These are phyloP conservation scores for Albula goreensis DNA, from an alignment of 2,113 vertebrate species.

Conservation along the genomic window DNA sequence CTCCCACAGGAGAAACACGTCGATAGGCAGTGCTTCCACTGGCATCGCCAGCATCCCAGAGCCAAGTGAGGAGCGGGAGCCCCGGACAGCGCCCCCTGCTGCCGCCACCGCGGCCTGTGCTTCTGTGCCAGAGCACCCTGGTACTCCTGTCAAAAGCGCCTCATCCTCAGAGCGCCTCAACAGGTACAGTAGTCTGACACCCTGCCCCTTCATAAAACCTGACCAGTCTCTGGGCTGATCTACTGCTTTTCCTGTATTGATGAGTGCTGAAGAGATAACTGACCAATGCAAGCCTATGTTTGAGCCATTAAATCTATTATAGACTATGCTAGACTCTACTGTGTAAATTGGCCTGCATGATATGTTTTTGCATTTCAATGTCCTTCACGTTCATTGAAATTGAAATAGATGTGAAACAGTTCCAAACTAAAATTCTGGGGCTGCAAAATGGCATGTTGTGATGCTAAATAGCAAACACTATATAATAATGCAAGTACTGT, in stretches of 20 bases:
- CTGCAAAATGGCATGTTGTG: background rate
- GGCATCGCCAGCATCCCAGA: conserved; percentile 90
- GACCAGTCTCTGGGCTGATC: background rate
- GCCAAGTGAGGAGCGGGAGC: conserved; percentile 73
- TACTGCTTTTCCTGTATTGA: background rate
- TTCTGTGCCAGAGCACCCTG: conserved; percentile 63
- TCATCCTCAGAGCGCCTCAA: conserved; percentile 68
- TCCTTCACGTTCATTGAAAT: background rate
- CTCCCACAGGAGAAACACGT: conserved; percentile 88
- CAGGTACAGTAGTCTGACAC: conserved; percentile 63
- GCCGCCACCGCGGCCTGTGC: conserved; percentile 52
- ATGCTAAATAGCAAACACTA: background rate
- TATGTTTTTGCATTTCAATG: background rate
- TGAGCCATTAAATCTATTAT: background rate
- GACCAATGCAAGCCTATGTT: background rate
- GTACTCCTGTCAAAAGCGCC: conserved; percentile 66
- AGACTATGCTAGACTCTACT: background rate
- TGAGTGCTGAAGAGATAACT: background rate
- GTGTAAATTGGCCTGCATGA: background rate
- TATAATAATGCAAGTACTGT: background rate
- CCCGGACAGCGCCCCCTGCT: conserved; percentile 48
- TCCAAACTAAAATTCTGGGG: background rate
- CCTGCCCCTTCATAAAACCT: background rate
- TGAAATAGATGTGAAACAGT: background rate
- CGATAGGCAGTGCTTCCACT: conserved; percentile 86